Evolutionary conservation across 2,113 vertebrate species (phyloP), one percentile per base, ranked within the genome.

Genomic region (Callithrix jacchus): DNA sequence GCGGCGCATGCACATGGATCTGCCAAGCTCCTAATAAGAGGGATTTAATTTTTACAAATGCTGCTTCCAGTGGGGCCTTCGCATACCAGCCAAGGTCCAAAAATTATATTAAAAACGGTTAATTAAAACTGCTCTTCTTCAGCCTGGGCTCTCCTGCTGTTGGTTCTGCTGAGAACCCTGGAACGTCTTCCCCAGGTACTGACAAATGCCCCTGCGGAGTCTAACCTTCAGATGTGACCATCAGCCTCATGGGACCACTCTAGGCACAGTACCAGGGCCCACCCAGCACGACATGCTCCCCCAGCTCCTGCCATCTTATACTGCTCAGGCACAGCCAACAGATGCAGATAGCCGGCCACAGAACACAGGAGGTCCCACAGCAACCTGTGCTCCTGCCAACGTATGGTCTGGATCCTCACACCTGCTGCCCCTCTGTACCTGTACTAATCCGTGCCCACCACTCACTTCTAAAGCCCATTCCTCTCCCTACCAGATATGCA

Each of bases 21-120:
- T 96, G 98, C 98, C 96, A 97, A 12, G 74, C 96, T 13, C 61
- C 98, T 98, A 99, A 98, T 98, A 98, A 98, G 98, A 98, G 92
- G 87, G 95, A 97, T 98, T 98, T 98, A 97, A 98, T 98, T 98
- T 98, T 97, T 98, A 97, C 98, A 96, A 97, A 97, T 4, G n/a
- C 80, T 70, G 96, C 25, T 14, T 97, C 92, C 96, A 98, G 93
- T 93, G 86, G 87, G 97, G 96, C 93, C 94, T 98, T 92, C 87
- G 97, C 89, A 92, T 95, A 96, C 92, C 96, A 97, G 97, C 97
- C 97, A 94, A 94, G 93, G 94, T 92, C 96, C 95, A 98, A 97
- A 61, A 98, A 97, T 85, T 82, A 94, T 96, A 98, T 83, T 97
- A 98, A 97, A 95, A 88, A 76, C 35, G 30, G 89, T 82, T 97